Evolutionary conservation across 2,888 invertebrate genomes (phyloP).

Genomic region (Slavum lentiscoides): DNA sequence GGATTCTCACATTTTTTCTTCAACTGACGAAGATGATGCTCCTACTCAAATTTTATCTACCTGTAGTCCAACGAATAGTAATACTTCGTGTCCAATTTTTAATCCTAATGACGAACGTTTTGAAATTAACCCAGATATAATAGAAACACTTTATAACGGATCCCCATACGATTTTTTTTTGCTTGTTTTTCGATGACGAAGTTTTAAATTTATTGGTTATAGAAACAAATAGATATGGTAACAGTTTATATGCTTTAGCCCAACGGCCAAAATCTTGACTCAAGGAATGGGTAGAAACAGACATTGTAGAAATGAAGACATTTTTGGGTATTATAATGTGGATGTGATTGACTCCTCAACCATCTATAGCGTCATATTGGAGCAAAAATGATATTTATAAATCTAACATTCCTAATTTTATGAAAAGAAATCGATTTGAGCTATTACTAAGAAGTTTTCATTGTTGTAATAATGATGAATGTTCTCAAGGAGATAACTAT

Average conservation of each 20-base stretch:
- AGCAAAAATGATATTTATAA: constrained; percentile 55
- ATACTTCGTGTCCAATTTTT: constrained; percentile 18
- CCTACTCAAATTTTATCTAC: not conserved
- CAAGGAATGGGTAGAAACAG: constrained; percentile 56
- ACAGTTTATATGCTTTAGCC: constrained; percentile 13
- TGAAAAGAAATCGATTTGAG: constrained; percentile 20
- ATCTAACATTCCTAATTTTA: constrained; percentile 29
- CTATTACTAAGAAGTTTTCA: constrained; percentile 17
- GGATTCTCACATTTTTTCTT: not conserved
- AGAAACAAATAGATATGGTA: constrained; percentile 26
- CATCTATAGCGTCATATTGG: constrained; percentile 58
- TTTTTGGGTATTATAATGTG: constrained; percentile 57
- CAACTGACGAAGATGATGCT: not conserved
- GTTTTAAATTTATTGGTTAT: constrained; percentile 23
- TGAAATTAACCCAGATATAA: constrained; percentile 7
- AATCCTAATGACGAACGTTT: not conserved
- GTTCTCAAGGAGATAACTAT: not conserved
- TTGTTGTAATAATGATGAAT: not conserved
- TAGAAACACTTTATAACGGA: not conserved
- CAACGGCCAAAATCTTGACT: constrained; percentile 13
- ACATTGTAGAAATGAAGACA: constrained; percentile 56
- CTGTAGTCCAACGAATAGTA: not conserved
- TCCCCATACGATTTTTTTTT: constrained; percentile 13
- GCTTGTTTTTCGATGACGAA: constrained; percentile 16
- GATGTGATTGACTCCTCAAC: constrained; percentile 58